Base-by-base conservation (phyloP, 1,140 invertebrate genomes). In the Apolygus lucorum region DNA sequence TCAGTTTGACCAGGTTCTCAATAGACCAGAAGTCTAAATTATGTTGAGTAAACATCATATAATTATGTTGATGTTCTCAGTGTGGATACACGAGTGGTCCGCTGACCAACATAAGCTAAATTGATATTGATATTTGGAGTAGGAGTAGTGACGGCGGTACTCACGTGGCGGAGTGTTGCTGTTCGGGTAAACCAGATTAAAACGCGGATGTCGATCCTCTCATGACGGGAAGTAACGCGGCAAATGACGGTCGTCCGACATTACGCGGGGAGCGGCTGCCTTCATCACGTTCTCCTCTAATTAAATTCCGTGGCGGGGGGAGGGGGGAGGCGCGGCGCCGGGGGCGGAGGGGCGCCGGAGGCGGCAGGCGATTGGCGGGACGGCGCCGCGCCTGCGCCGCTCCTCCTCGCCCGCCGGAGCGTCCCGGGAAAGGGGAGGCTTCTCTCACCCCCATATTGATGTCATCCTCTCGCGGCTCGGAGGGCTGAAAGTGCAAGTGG, bases 371-470 rank as follows among this genome's bases (percentile, higher is more conserved):
- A 76, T 77, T 78, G 76, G 77, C 74, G 76, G 74, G 80, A 78
- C 78, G 78, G 79, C 76, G 75, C 78, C 76, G 78, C 79, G 80
- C 79, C 79, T 80, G 80, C 79, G 79, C 78, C 76, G 72, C 68
- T 75, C 25, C 73, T 73, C 69, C 72, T 77, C 73, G 69, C 74
- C 74, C 63, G 22, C 22, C 54, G 54, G 8, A 13, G 54, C 54
- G 4, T 59, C 54, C 34, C 34, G 34, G 34, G 34, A 17, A 17
- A 42, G 34, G 34, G 34, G 34, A 42, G n/a, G n/a, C n/a, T n/a
- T n/a, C n/a, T n/a, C 34, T 42, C 34, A 54, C 73, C 69, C 62
- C 52, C 42, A 49, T 68, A 65, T 71, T 67, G 67, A 54, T 63
- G 72, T 28, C 49, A 66, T 63, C 70, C 64, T 28, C 52, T 63